Conservation (phyloP, 2,797 vertebrate genomes). For the Clamator glandarius region DNA sequence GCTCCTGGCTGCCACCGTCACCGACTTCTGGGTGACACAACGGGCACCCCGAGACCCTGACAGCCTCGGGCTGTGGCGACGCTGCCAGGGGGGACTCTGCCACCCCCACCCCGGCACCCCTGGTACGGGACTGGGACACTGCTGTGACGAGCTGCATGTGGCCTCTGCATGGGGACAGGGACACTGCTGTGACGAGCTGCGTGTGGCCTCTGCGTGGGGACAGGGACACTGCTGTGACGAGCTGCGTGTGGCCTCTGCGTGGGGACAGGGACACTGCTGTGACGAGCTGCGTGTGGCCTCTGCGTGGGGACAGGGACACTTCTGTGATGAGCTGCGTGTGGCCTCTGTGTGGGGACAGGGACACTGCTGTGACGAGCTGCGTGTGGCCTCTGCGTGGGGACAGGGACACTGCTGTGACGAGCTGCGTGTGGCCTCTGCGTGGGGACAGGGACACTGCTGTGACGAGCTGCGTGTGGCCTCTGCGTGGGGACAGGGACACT, state of each 20-base stretch:
- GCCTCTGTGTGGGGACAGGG: neutral
- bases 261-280: neutral
- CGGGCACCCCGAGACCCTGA: constrained; percentile 80
- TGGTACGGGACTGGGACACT: constrained; percentile 74
- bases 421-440: no score
- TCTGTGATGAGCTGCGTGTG: neutral
- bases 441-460: neutral
- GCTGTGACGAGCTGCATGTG: neutral
- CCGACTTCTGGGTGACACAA: constrained; percentile 88
- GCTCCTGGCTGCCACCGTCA: constrained; percentile 85
- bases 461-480: neutral
- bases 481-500: no score
- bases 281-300: no score
- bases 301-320: no score
- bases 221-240: neutral
- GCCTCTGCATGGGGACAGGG: no score
- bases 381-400: neutral
- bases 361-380: neutral
- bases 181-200: neutral
- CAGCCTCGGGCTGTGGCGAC: constrained; percentile 88
- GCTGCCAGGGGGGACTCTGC: constrained; percentile 86
- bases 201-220: neutral
- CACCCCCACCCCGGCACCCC: constrained; percentile 83
- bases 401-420: neutral
- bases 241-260: neutral